Conservation (phyloP, 2,113 vertebrate genomes). For the Amia ocellicauda region DNA sequence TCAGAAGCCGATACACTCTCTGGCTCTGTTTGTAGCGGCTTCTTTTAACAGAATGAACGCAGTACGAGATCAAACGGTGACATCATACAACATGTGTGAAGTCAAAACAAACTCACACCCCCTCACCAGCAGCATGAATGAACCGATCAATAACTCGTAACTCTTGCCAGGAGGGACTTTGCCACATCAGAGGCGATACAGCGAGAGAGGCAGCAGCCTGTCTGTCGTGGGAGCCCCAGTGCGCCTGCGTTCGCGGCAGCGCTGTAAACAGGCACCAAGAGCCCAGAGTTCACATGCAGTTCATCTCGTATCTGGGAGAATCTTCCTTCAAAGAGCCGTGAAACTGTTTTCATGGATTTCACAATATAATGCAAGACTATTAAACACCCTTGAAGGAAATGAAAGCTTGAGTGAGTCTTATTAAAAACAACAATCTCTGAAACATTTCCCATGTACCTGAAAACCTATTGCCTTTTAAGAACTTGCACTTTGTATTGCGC, state of each 20-base stretch:
- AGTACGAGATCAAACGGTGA: constrained; percentile 11
- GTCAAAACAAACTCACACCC: neutral
- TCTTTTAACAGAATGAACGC: neutral
- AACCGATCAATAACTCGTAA: constrained; percentile 15
- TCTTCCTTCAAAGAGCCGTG: neutral
- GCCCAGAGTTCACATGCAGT: constrained; percentile 22
- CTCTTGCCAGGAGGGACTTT: neutral
- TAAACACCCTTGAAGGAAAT: neutral
- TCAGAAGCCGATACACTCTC: too few relatives aligned
- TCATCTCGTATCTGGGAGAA: constrained; percentile 16
- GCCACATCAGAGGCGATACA: too few relatives aligned
- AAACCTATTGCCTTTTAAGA: neutral
- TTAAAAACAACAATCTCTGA: too few relatives aligned
- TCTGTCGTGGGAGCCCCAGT: too few relatives aligned
- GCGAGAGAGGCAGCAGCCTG: too few relatives aligned
- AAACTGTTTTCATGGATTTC: neutral
- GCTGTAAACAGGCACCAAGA: constrained; percentile 21
- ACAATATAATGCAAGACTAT: constrained; percentile 3
- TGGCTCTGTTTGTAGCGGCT: neutral
- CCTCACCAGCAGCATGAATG: neutral
- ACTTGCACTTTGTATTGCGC: too few relatives aligned
- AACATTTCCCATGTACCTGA: neutral
- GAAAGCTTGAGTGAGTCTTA: neutral
- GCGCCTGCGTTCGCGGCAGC: constrained; percentile 25
- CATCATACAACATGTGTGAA: constrained; percentile 6